These are phyloP conservation scores for Euglossa dilemma DNA, from an alignment of 1,140 invertebrate genomes.

Conservation along the genomic window DNA sequence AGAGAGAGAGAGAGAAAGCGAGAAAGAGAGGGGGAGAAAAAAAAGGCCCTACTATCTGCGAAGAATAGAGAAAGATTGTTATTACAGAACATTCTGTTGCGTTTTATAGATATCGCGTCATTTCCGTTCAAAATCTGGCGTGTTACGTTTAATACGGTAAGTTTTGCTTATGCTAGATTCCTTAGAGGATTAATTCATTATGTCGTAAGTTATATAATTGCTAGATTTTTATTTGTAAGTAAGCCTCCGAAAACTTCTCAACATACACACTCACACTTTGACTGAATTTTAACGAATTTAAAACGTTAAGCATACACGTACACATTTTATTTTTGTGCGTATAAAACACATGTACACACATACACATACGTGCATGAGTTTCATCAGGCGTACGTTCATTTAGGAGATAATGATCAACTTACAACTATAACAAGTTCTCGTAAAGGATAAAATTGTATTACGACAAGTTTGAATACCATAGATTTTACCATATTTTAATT, in stretches of 20 bases:
- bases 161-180: constrained; percentile 40
- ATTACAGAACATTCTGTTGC: constrained; percentile 19
- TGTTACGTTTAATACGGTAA: constrained; percentile 43
- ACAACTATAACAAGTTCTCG: constrained; percentile 18
- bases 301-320: background rate
- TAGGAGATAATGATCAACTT: background rate
- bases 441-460: constrained; percentile 16
- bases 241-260: background rate
- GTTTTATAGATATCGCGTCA: constrained; percentile 33
- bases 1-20: background rate
- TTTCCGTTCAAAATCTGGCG: constrained; percentile 21
- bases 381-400: background rate
- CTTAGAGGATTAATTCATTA: constrained; percentile 27
- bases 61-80: background rate
- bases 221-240: constrained; percentile 24
- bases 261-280: background rate
- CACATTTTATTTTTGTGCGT: constrained; percentile 1
- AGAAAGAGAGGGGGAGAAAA: background rate
- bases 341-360: background rate
- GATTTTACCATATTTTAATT: background rate
- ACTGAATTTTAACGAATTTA: constrained; percentile 26
- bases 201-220: constrained; percentile 35
- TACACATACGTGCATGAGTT: background rate
- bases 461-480: background rate
- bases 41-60: background rate